phyloP scores from a whole-genome alignment of 2,888 invertebrate species.

The Hirtodrosophila alboralis region DNA sequence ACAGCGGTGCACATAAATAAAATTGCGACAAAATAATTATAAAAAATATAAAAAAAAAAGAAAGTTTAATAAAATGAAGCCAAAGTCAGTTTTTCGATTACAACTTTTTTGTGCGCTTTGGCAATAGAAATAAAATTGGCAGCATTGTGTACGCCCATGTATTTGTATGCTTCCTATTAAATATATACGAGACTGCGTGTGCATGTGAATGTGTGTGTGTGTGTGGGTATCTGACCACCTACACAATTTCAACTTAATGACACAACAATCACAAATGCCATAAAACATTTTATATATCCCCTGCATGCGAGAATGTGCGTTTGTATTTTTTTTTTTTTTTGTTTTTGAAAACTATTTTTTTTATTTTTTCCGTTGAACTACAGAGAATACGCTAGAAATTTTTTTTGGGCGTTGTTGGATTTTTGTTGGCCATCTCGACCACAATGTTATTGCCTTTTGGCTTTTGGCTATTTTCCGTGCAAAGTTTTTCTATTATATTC shows the following conservation, averaged over 20 bases:
- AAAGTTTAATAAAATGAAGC: slow-evolving; percentile 17
- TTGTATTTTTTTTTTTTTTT: slow-evolving; percentile 44
- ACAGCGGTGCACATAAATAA: slow-evolving; percentile 62
- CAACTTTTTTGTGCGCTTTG: slow-evolving; percentile 63
- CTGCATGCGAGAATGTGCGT: slow-evolving; percentile 11
- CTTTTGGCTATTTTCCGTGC: slow-evolving; percentile 55
- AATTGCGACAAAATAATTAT: slow-evolving; percentile 73
- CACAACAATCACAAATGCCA: slow-evolving; percentile 79
- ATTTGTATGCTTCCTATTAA: neutral
- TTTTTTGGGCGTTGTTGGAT: slow-evolving; percentile 37
- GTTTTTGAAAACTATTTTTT: slow-evolving; percentile 52
- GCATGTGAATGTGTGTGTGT: slow-evolving; percentile 11
- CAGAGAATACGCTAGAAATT: slow-evolving; percentile 36
- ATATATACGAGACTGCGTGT: slow-evolving; percentile 1
- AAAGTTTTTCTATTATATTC: slow-evolving; percentile 80
- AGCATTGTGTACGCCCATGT: slow-evolving; percentile 54
- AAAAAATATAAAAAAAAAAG: slow-evolving; percentile 26
- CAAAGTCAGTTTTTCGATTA: slow-evolving; percentile 71
- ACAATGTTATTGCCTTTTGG: slow-evolving; percentile 57
- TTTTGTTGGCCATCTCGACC: slow-evolving; percentile 35
- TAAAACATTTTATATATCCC: slow-evolving; percentile 72
- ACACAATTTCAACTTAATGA: slow-evolving; percentile 80
- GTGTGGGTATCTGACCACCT: slow-evolving; percentile 61
- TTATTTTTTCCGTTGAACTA: too few relatives aligned
- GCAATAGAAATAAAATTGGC: slow-evolving; percentile 68